phyloP scores from a whole-genome alignment of 2,113 vertebrate genomes.

The Equus przewalskii region DNA sequence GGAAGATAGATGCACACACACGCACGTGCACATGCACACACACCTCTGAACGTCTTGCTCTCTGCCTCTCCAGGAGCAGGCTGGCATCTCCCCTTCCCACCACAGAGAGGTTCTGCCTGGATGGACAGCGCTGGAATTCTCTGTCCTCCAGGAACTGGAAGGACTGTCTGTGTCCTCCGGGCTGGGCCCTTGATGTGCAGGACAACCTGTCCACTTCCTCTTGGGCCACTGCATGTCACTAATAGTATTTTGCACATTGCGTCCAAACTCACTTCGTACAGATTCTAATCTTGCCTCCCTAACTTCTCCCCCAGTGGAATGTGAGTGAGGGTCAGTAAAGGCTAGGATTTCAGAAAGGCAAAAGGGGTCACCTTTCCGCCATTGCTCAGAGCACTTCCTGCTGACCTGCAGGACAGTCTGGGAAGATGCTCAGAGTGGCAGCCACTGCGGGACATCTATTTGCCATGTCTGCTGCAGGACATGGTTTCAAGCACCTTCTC shows the following conservation, averaged over 20 bases:
- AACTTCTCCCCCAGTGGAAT: too few species aligned
- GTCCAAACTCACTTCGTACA: background rate
- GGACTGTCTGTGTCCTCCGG: background rate
- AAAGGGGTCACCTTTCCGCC: rapidly evolving
- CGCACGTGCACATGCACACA: background rate
- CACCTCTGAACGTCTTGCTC: background rate
- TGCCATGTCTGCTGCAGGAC: background rate
- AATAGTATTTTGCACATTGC: background rate
- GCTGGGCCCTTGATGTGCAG: too few species aligned
- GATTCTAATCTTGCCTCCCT: background rate
- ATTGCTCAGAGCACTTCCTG: rapidly evolving
- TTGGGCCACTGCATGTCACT: background rate
- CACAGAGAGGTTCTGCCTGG: background rate
- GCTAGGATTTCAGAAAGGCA: background rate
- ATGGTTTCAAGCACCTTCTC: background rate
- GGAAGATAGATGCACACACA: background rate
- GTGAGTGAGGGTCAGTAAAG: background rate
- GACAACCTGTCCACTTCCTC: background rate
- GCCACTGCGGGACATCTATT: too few species aligned
- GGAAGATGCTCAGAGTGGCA: background rate
- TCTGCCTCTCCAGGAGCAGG: background rate
- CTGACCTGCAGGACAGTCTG: background rate
- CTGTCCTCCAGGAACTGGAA: background rate
- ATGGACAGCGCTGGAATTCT: background rate
- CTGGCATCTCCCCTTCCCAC: background rate